Percentiles rank a stretch among this genome's conserved stretches.
phyloP scores from a whole-genome alignment of 2,113 vertebrate species.

The Takifugu flavidus region DNA sequence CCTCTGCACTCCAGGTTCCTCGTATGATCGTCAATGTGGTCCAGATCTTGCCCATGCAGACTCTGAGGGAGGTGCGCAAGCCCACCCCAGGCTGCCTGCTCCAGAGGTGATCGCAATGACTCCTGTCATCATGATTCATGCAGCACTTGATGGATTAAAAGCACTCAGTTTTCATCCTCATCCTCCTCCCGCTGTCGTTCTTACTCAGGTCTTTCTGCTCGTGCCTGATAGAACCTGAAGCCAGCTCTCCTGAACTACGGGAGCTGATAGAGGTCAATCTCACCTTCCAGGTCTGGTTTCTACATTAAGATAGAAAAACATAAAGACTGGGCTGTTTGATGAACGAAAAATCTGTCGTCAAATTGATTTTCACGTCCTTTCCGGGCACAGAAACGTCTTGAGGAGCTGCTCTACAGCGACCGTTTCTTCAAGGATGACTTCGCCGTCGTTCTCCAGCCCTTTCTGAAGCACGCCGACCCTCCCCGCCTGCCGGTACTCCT shows the following conservation, averaged over 20 bases:
- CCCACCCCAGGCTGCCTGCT: constrained; percentile 75
- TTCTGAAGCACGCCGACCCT: constrained; percentile 70
- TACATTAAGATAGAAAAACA: not conserved
- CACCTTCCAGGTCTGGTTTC: constrained; percentile 73
- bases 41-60: constrained; percentile 74
- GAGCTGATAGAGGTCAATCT: constrained; percentile 74
- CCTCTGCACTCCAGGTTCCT: constrained; percentile 67
- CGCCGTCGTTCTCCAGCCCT: constrained; percentile 79
- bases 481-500: constrained; percentile 69
- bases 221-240: constrained; percentile 72
- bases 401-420: constrained; percentile 67
- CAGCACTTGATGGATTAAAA: too few species aligned
- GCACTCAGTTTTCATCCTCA: too few species aligned
- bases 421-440: constrained; percentile 76
- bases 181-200: not conserved
- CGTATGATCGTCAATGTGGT: constrained; percentile 80
- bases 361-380: not conserved
- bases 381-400: constrained; percentile 67
- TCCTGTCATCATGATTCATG: not conserved
- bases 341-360: too few species aligned
- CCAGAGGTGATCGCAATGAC: constrained; percentile 64
- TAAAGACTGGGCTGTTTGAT: too few species aligned
- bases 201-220: constrained; percentile 75
- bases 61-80: constrained; percentile 75
- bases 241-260: constrained; percentile 69